Evolutionary conservation across 2,797 vertebrate genomes (phyloP), one percentile per base, ranked within the genome.

Genomic region (Otolemur crassicaudatus): DNA sequence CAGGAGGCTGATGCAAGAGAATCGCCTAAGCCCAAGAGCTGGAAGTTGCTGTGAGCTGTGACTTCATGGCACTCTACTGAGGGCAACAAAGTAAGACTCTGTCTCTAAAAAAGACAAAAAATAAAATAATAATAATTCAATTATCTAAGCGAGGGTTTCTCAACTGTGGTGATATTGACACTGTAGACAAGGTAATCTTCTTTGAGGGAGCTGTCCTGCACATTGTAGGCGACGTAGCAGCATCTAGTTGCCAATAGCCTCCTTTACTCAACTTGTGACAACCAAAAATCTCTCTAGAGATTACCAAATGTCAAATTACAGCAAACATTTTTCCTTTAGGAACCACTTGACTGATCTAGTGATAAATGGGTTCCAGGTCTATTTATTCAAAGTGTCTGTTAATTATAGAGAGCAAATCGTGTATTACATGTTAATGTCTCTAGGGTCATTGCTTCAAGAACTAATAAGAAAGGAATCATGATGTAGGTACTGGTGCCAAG

Each of bases 401-500:
- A 67, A 53, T 82, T 87, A 77, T 58, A 79, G 40, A 49, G 60
- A 83, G 60, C 22, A 87, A 56, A 20, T 10, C 37, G 6, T 60
- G 34, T 73, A 31, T 53, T 94, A 60, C 46, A 20, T 70, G 3
- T 56, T 70, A 37, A 37, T 70, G 29, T 53, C 19, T 70, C 7
- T 34, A 10, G 60, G 43, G 10, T 3, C 9, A 4, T 87, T 83
- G 43, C 11, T 43, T 97, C 40, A 49, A 23, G 60, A 58, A 76
- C 8, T 73, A 22, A 61, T 3, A 8, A 63, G 46, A 89, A 58
- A 60, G n/a, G 84, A 90, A 58, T 19, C 10, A 10, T n/a, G 31
- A 22, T 5, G 0, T 61, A n/a, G 80, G 29, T 43, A 1, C 22
- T 73, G n/a, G 14, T 0, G 1, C 11, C 1, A 27, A 4, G 43